Conservation (phyloP, 2,888 invertebrate species). For the Trichacis sp. region DNA sequence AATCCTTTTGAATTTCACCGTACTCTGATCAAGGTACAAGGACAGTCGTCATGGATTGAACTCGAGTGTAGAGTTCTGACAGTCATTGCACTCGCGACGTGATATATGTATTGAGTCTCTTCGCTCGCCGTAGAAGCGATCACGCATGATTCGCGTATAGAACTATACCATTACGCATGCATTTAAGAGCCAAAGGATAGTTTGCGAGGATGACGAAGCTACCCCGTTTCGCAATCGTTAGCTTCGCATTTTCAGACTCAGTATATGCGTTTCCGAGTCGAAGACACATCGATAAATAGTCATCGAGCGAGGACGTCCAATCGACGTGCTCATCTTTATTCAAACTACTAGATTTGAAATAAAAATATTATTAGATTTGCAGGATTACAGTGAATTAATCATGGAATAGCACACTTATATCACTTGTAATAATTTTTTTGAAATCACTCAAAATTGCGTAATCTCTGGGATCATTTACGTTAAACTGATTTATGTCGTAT, state of each 20-base stretch:
- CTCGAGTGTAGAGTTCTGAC: constrained; percentile 42
- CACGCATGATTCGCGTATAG: constrained; percentile 22
- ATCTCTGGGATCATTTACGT: constrained; percentile 3
- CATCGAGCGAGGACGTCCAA: constrained; percentile 10
- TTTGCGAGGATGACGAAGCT: constrained; percentile 63
- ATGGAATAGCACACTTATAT: not conserved
- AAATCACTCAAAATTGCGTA: too few species aligned
- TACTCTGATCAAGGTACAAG: constrained; percentile 14
- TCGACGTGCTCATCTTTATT: constrained; percentile 1
- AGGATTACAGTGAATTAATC: too few species aligned
- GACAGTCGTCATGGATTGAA: constrained; percentile 31
- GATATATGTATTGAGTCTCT: constrained; percentile 44
- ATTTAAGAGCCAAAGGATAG: constrained; percentile 48
- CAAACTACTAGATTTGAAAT: too few species aligned
- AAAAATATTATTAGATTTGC: too few species aligned
- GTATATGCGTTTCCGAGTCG: constrained; percentile 37
- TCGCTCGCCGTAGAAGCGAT: constrained; percentile 25
- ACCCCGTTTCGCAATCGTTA: constrained; percentile 57
- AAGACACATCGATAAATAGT: constrained; percentile 37
- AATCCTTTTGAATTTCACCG: not conserved
- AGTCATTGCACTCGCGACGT: constrained; percentile 45
- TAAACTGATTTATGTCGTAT: too few species aligned
- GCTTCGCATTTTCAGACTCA: constrained; percentile 52
- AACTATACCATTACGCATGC: constrained; percentile 25
- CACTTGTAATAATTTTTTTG: too few species aligned